These are phyloP conservation scores for Xiphorhynchus erythropygius DNA, from an alignment of 2,797 vertebrate genomes.

Conservation along the genomic window DNA sequence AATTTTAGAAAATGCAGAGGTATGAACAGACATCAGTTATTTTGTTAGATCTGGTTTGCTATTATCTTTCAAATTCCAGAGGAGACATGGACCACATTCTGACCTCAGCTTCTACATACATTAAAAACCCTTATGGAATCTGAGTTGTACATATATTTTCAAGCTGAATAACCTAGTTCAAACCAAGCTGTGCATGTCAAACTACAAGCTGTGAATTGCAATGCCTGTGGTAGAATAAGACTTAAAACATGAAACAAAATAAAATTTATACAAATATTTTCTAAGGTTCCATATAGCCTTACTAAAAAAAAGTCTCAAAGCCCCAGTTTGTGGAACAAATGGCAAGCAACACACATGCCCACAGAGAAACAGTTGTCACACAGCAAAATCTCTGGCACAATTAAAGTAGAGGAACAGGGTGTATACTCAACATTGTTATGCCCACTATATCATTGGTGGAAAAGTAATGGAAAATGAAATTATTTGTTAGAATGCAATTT, in stretches of 20 bases:
- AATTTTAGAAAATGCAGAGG: not conserved
- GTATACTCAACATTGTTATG: conserved; percentile 71
- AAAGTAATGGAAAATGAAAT: conserved; percentile 83
- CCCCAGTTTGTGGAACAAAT: conserved; percentile 67
- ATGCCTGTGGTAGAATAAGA: not conserved
- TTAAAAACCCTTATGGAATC: not conserved
- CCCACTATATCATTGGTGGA: conserved; percentile 73
- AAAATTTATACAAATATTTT: not conserved
- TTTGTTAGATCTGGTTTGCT: not conserved
- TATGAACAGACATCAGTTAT: not conserved
- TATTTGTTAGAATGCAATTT: conserved; percentile 86
- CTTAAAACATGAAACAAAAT: not conserved
- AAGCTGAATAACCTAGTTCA: not conserved
- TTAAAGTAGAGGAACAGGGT: conserved; percentile 70
- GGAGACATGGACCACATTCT: not conserved
- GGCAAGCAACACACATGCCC: conserved; percentile 67
- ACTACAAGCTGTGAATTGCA: not conserved
- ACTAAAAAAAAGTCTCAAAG: not conserved
- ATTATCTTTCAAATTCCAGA: not conserved
- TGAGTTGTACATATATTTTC: not conserved
- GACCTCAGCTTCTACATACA: not conserved
- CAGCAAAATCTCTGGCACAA: conserved; percentile 72
- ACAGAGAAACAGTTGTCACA: conserved; percentile 57
- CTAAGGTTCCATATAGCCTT: not conserved
- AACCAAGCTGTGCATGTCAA: not conserved